Evolutionary conservation across 2,113 vertebrate genomes (phyloP), one percentile per base, ranked within the genome.

Genomic region (Alligator sinensis): DNA sequence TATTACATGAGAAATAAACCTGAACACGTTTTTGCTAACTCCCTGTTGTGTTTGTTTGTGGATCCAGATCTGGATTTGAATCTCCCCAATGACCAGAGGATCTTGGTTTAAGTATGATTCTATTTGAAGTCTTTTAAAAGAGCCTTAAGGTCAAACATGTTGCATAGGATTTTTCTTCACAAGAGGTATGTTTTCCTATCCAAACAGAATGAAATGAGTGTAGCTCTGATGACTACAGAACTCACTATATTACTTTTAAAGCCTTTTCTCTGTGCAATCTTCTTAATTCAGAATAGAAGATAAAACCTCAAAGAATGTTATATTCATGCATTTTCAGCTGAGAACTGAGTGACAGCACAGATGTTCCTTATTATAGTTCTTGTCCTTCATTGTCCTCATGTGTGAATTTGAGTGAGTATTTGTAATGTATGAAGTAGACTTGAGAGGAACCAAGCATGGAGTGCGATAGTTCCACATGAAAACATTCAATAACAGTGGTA

Each of bases 121-220:
- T 87, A 28, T 21, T 0, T 58, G 70, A 28, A 86, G 16, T 77
- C 12, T 9, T 18, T 84, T 57, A 82, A 57, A 61, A 81, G 54
- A 60, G 4, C n/a, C 22, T 3, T 22, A 59, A 10, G 19, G 60
- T 18, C 70, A 38, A 82, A 2, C 27, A 4, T 3, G 4, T 55
- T 61, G 14, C 5, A 5, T 4, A 14, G n/a, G 5, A 8, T 58
- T 86, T 58, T 75, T 47, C 72, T 80, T 88, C 66, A 87, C 58
- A 66, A 80, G 75, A 57, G 4, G 16, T 54, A 3, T 7, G 2
- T 24, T n/a, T 4, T 86, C 3, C 0, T 77, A 24, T 2, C 22
- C 57, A 80, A 92, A 88, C 57, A 72, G 28, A 85, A 80, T 22
- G 19, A 63, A 88, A 86, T 2, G 54, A 89, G 19, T 19, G 28